phyloP scores from a whole-genome alignment of 2,113 vertebrate genomes.

The Nibea coibor region DNA sequence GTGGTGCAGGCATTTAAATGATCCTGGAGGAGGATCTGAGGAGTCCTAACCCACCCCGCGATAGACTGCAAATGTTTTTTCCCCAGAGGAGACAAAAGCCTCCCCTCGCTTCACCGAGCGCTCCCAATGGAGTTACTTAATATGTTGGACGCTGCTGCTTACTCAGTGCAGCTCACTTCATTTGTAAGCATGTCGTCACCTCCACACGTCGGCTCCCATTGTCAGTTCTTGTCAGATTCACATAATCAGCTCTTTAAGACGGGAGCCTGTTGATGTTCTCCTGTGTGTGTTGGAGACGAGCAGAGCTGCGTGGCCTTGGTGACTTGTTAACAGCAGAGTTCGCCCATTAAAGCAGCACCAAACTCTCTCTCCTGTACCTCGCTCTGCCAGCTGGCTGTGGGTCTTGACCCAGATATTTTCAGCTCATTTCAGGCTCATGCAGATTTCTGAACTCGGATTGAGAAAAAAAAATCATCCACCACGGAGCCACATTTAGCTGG shows the following conservation, averaged over 20 bases:
- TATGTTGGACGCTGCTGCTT: slow-evolving; percentile 48
- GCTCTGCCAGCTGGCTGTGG: slow-evolving; percentile 4
- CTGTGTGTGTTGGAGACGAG: slow-evolving; percentile 14
- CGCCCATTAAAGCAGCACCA: not conserved
- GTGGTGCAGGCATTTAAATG: slow-evolving; percentile 50
- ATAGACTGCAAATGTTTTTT: slow-evolving; percentile 53
- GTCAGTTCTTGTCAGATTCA: slow-evolving; percentile 24
- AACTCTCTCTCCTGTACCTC: slow-evolving; percentile 1
- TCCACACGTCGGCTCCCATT: slow-evolving; percentile 22
- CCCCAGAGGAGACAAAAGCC: slow-evolving; percentile 65
- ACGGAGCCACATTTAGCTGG: not conserved
- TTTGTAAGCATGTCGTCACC: slow-evolving; percentile 65
- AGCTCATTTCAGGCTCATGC: slow-evolving; percentile 51
- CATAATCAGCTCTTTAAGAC: slow-evolving; percentile 26
- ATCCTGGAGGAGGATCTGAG: slow-evolving; percentile 62
- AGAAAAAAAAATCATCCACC: too few relatives aligned
- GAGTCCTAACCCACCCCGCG: not conserved
- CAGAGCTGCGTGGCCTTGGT: not conserved
- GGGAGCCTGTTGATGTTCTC: slow-evolving; percentile 1
- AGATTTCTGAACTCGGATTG: slow-evolving; percentile 24
- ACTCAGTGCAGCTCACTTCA: slow-evolving; percentile 51
- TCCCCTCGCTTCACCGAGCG: slow-evolving; percentile 57
- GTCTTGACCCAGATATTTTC: slow-evolving; percentile 62
- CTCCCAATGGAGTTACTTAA: slow-evolving; percentile 63
- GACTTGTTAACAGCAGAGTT: not conserved